Evolutionary conservation across 2,888 invertebrate species (phyloP).

Genomic region (Pristionchus fissidentatus): DNA sequence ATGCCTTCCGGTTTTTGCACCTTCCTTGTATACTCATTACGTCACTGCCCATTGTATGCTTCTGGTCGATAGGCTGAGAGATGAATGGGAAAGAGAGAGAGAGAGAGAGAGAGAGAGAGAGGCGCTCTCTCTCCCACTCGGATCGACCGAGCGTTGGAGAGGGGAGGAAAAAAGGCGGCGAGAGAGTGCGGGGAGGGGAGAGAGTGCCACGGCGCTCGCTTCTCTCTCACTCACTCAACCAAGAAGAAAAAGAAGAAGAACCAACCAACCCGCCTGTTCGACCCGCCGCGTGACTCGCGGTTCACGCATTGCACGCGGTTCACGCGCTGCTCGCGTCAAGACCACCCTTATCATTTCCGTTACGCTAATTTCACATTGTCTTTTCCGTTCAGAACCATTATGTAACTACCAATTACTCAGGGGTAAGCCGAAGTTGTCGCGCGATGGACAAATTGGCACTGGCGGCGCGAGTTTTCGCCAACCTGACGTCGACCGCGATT

Average conservation of each 20-base stretch:
- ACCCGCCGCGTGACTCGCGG: constrained; percentile 26
- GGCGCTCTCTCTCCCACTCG: too few species aligned
- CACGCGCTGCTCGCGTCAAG: too few species aligned
- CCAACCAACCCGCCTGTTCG: constrained; percentile 36
- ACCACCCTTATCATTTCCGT: too few species aligned
- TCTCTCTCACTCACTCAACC: constrained; percentile 12
- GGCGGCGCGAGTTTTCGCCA: constrained; percentile 8
- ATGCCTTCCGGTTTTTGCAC: too few species aligned
- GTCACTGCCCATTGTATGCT: too few species aligned
- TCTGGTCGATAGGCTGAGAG: neutral
- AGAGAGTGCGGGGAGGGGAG: neutral
- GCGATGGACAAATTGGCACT: constrained; percentile 19
- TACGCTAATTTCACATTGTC: too few species aligned
- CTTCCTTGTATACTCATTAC: too few species aligned
- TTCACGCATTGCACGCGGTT: too few species aligned
- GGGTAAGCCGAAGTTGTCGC: neutral
- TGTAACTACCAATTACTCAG: neutral
- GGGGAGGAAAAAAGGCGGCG: neutral
- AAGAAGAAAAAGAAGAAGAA: constrained; percentile 6
- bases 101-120: neutral
- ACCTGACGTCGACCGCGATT: constrained; percentile 3
- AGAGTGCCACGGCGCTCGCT: neutral
- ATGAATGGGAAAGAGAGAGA: neutral
- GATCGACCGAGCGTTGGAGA: neutral
- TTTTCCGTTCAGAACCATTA: too few species aligned